These are phyloP conservation scores for Melinaea menophilus DNA, from an alignment of 2,888 invertebrate genomes.

Conservation along the genomic window DNA sequence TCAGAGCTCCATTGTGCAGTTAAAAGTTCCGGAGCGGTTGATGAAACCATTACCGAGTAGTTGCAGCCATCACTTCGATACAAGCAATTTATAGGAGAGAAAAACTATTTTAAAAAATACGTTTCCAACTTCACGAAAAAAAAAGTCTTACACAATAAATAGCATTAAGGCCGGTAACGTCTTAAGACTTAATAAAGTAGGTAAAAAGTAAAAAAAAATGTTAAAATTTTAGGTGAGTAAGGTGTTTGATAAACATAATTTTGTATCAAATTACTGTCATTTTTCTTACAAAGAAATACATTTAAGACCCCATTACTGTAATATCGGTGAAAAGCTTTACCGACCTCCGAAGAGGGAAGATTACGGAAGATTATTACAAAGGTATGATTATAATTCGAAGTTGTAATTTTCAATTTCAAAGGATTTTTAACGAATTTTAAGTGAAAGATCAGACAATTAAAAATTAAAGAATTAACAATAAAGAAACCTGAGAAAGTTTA, in stretches of 20 bases:
- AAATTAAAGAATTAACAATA: too few relatives aligned
- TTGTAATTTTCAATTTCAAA: background rate
- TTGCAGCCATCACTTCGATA: conserved; percentile 17
- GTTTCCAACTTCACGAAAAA: background rate
- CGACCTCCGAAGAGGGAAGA: background rate
- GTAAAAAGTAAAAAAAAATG: too few relatives aligned
- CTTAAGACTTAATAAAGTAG: too few relatives aligned
- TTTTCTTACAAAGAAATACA: background rate
- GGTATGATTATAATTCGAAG: background rate
- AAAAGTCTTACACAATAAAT: background rate
- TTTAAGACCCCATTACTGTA: conserved; percentile 1
- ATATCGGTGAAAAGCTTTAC: background rate
- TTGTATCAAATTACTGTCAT: conserved; percentile 4
- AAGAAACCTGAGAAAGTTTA: too few relatives aligned
- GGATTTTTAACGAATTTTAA: too few relatives aligned
- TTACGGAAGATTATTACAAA: background rate
- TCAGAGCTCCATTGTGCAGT: conserved; percentile 24
- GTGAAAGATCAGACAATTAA: too few relatives aligned
- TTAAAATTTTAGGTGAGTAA: too few relatives aligned
- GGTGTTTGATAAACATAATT: too few relatives aligned
- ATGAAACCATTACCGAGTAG: conserved; percentile 29
- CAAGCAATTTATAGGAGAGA: conserved; percentile 12
- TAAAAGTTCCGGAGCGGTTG: conserved; percentile 28
- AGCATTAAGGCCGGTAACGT: too few relatives aligned
- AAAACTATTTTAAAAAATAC: background rate